Base-by-base conservation (phyloP, 2,888 invertebrate genomes). In the Syritta pipiens region DNA sequence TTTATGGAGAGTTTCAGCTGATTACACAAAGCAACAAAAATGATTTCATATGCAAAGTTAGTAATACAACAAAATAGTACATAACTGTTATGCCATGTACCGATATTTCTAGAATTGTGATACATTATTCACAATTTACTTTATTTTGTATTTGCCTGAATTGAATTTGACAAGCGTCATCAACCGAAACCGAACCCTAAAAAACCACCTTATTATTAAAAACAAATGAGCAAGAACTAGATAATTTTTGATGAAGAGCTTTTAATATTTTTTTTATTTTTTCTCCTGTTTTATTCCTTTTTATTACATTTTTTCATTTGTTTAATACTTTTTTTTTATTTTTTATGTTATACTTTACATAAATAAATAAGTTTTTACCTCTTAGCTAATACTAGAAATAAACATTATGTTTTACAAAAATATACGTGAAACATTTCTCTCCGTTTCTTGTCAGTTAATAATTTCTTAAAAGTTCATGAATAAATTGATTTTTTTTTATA, bases 211-310 rank as follows among this genome's bases (percentile, higher is more conserved):
- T n/a, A n/a, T n/a, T n/a, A n/a, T n/a, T 1, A 65, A 22, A 24
- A 35, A 32, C 5, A 10, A 6, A 55, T n/a, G n/a, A n/a, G n/a
- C n/a, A n/a, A n/a, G n/a, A n/a, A n/a, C n/a, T n/a, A n/a, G n/a
- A 57, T 44, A 49, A n/a, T 26, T 40, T 75, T 59, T 82, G 72
- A 75, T 26, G 53, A 57, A 75, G 81, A 77, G 59, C n/a, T 60
- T 81, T 77, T 49, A 44, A 55, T 37, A 42, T 12, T 17, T 60
- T 46, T 53, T 35, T 24, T 20, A 22, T 22, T 20, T 2, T 20
- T 51, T 51, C 24, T 46, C 44, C 7, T 24, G 44, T 46, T 46
- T 46, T 10, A 28, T 28, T 48, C 3, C 7, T 67, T 67, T 68
- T 68, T 68, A 59, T 68, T 68, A 68, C 68, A 68, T 62, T 71